Conservation (phyloP, 2,888 invertebrate species). For the Xestia ashworthii region DNA sequence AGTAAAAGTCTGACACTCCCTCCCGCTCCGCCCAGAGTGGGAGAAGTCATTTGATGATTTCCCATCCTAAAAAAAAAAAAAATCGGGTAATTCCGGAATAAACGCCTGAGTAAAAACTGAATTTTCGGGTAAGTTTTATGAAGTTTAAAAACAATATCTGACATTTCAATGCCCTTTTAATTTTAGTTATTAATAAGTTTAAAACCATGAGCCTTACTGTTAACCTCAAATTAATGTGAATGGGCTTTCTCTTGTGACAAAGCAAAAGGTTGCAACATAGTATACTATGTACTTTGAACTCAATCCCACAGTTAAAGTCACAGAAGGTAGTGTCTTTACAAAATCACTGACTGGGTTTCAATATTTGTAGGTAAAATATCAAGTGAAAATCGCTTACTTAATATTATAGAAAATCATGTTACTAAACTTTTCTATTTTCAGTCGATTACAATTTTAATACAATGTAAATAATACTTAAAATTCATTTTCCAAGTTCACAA, state of each 20-base stretch:
- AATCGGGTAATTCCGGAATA: no score
- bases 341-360: not conserved
- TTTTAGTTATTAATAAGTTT: not conserved
- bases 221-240: not conserved
- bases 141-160: not conserved
- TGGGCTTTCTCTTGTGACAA: not conserved
- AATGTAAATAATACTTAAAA: slow-evolving; percentile 20
- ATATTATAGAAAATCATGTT: not conserved
- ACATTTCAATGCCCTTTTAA: not conserved
- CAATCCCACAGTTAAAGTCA: not conserved
- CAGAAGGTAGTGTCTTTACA: not conserved
- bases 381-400: not conserved
- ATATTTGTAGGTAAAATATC: not conserved
- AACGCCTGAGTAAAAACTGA: not conserved
- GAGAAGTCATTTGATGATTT: no score
- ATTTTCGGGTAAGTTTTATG: not conserved
- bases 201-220: not conserved
- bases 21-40: no score
- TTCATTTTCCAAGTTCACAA: slow-evolving; percentile 19
- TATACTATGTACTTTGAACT: not conserved
- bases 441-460: not conserved
- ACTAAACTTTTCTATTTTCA: not conserved
- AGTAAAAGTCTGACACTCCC: no score
- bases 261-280: not conserved
- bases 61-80: no score